Evolutionary conservation across 2,113 vertebrate species (phyloP), one percentile per base, ranked within the genome.

Genomic region (Sprattus sprattus): DNA sequence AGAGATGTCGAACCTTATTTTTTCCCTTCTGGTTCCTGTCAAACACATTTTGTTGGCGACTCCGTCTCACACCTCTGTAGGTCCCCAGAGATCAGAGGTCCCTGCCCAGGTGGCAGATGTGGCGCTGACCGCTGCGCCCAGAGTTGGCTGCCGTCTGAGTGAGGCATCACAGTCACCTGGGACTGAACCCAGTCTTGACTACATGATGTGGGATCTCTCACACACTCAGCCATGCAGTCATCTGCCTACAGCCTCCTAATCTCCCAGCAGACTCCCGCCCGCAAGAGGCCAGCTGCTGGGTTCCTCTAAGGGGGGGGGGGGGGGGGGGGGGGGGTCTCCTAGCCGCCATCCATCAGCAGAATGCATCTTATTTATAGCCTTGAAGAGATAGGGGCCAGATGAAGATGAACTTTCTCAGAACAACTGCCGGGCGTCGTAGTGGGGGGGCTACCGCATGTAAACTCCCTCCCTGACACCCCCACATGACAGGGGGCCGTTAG

Each of bases 391-490:
- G 60, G 64, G 64, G 64, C 64, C 64, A 71, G 10, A 71, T 32
- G 25, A 32, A 28, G n/a, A 32, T 32, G 64, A 71, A 71, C 64
- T 71, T 71, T 71, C 64, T 71, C 64, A 71, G 10, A 32, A 90
- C 16, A 28, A 28, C 64, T 28, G 8, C 22, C 10, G 32, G 85
- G 5, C 71, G 22, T 3, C 39, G 60, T 52, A 15, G 46, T 8
- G 13, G 22, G 54, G 60, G 60, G 60, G 64, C 11, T 20, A 6
- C 4, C 22, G 57, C 57, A 10, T 11, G n/a, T 32, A 11, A 32
- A 28, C 64, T 71, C 64, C 64, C n/a, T 71, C 64, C 64, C 25
- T 71, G 25, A 71, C 64, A 11, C 64, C 64, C 64, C 11, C 10
- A 25, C 9, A 71, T 32, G 64, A 71, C 25, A 28, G 8, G 10